Percentiles rank a stretch among this genome's conserved stretches.
These are phyloP conservation scores for Galaxias olidus DNA, from an alignment of 2,797 vertebrate genomes.

Conservation along the genomic window DNA sequence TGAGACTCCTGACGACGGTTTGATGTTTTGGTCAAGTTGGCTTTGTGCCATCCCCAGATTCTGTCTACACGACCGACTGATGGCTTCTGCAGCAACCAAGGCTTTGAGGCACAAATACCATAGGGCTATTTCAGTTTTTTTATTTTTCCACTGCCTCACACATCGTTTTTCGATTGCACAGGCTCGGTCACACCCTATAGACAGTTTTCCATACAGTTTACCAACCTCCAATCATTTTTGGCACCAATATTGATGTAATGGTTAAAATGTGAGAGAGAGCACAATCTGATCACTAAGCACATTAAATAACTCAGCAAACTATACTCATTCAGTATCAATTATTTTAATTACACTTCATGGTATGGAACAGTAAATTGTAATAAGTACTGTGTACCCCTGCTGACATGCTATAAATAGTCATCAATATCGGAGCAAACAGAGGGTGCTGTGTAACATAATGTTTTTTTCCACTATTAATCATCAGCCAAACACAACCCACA, in stretches of 20 bases:
- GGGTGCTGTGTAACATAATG: background rate
- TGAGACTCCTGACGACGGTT: slow-evolving; percentile 20
- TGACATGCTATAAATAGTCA: background rate
- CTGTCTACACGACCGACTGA: slow-evolving; percentile 33
- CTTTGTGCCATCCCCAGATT: slow-evolving; percentile 26
- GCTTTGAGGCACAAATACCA: slow-evolving; percentile 34
- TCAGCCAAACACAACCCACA: background rate
- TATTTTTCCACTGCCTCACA: slow-evolving; percentile 27
- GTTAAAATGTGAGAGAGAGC: slow-evolving; percentile 11
- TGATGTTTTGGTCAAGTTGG: slow-evolving; percentile 11
- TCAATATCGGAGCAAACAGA: slow-evolving; percentile 10
- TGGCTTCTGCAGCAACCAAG: slow-evolving; percentile 48
- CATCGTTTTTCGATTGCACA: slow-evolving; percentile 16
- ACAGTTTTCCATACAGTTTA: slow-evolving; percentile 23
- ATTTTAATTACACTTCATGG: too few relatives aligned
- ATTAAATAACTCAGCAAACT: slow-evolving; percentile 1
- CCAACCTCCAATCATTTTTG: slow-evolving; percentile 23
- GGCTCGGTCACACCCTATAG: background rate
- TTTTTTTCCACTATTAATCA: background rate
- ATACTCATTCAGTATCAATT: too few relatives aligned
- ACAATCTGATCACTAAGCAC: background rate
- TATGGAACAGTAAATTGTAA: background rate
- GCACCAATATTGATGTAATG: slow-evolving; percentile 14
- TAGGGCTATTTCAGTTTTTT: slow-evolving; percentile 34
- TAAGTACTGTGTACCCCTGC: slow-evolving; percentile 20